phyloP scores from a whole-genome alignment of 2,888 invertebrate species.

The Acheta domesticus region DNA sequence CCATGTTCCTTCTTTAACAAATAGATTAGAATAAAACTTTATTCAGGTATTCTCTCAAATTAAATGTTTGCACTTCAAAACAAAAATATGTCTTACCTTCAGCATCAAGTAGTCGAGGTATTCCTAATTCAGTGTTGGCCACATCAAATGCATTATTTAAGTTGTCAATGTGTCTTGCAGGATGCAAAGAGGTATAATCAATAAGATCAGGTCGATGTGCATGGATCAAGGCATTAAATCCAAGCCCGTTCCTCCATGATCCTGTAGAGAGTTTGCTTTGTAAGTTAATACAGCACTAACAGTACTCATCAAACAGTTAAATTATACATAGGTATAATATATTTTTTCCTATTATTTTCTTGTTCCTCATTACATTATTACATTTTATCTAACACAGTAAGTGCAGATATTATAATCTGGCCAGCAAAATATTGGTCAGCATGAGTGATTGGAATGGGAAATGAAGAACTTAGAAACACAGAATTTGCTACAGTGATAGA shows the following conservation, averaged over 20 bases:
- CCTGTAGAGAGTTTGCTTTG: slow-evolving; percentile 50
- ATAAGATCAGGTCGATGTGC: slow-evolving; percentile 95
- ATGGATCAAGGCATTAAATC: slow-evolving; percentile 98
- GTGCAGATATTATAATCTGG: no score
- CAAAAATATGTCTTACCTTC: slow-evolving; percentile 60
- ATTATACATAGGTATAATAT: no score
- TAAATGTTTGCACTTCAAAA: not conserved
- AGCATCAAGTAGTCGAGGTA: slow-evolving; percentile 88
- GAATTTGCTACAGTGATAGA: no score
- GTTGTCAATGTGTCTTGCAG: slow-evolving; percentile 85
- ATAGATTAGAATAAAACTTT: not conserved
- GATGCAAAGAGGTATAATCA: slow-evolving; percentile 76
- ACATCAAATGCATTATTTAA: slow-evolving; percentile 97
- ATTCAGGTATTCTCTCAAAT: not conserved
- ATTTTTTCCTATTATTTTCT: no score
- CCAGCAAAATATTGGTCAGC: no score
- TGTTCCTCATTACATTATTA: no score
- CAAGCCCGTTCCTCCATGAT: slow-evolving; percentile 94
- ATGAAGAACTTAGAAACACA: no score
- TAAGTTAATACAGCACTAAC: no score
- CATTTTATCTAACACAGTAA: no score
- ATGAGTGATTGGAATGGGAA: no score
- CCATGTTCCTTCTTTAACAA: not conserved
- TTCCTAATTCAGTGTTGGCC: slow-evolving; percentile 88
- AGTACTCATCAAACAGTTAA: no score